Percentiles rank a stretch among this genome's conserved stretches.
Conservation (phyloP, 2,113 vertebrate genomes). For the Protobothrops flavoviridis region DNA sequence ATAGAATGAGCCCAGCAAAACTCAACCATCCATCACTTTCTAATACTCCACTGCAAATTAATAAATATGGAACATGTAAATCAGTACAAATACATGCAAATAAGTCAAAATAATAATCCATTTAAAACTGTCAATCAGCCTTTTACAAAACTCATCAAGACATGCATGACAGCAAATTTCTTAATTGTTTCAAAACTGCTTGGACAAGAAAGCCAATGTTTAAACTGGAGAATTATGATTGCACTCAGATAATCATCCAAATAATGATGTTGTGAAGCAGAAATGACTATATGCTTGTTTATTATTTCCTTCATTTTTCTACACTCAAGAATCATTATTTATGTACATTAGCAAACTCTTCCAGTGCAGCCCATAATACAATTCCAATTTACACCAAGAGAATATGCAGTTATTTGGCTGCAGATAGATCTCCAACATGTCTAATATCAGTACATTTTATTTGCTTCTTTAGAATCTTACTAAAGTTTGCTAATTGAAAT, state of each 20-base stretch:
- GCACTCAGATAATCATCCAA: neutral
- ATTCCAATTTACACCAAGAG: neutral
- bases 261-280: neutral
- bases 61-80: neutral
- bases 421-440: neutral
- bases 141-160: neutral
- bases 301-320: neutral
- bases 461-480: neutral
- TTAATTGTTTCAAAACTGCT: neutral
- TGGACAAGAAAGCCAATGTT: neutral
- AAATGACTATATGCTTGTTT: neutral
- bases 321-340: neutral
- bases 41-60: neutral
- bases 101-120: neutral
- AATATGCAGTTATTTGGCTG: neutral
- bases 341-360: neutral
- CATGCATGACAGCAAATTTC: neutral
- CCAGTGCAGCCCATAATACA: neutral
- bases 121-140: neutral
- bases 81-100: conserved; percentile 2
- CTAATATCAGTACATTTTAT: neutral
- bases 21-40: neutral
- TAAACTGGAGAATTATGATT: neutral
- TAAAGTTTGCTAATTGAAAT: neutral
- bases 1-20: neutral